Conservation (phyloP, 2,113 vertebrate species). For the Sinocyclocheilus maitianheensis region DNA sequence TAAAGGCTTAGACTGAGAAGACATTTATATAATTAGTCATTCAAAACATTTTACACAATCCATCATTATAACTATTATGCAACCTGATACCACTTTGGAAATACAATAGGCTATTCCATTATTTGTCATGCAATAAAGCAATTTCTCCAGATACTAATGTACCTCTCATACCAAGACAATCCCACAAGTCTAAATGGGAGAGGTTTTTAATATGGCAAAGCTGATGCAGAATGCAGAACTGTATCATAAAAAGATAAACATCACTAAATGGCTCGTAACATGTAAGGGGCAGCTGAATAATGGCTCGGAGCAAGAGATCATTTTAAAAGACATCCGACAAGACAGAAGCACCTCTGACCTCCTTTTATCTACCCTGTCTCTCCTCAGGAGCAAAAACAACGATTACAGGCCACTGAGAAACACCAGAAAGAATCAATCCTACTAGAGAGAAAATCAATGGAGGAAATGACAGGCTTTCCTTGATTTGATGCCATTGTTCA, state of each 20-base stretch:
- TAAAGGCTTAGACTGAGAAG: background rate
- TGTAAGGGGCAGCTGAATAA: background rate
- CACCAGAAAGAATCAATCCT: background rate
- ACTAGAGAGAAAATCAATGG: background rate
- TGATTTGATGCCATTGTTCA: background rate
- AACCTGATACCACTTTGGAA: background rate
- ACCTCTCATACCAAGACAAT: background rate
- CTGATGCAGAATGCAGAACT: slow-evolving; percentile 2
- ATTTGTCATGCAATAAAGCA: background rate
- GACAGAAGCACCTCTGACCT: slow-evolving; percentile 32
- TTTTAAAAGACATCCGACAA: slow-evolving; percentile 16
- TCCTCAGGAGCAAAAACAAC: slow-evolving; percentile 14
- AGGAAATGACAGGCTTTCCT: background rate
- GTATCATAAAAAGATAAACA: slow-evolving; percentile 17
- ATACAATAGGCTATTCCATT: background rate
- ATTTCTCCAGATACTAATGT: background rate
- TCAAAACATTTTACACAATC: background rate
- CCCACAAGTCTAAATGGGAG: background rate
- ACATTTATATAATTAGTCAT: background rate
- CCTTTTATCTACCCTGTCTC: slow-evolving; percentile 9
- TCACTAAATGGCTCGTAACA: slow-evolving; percentile 1
- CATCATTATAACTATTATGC: background rate
- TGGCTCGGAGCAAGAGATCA: background rate
- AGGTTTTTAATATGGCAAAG: slow-evolving; percentile 12
- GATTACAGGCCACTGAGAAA: slow-evolving; percentile 1